phyloP scores from a whole-genome alignment of 2,888 invertebrate species.

The Pachycephus smyrnensis region DNA sequence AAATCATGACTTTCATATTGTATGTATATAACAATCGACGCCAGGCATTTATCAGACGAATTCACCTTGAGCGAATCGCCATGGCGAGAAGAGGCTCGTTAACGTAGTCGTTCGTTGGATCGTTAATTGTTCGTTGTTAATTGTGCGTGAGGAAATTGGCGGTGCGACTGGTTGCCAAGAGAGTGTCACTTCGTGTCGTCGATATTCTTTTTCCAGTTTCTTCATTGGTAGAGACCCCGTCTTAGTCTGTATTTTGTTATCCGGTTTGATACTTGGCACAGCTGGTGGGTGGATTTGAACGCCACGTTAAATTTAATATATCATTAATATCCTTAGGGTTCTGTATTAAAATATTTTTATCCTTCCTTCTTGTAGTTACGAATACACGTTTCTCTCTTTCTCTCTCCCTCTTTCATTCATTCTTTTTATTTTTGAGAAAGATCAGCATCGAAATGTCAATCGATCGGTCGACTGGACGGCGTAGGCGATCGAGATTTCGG shows the following conservation, averaged over 20 bases:
- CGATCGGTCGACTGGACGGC: conserved; percentile 10
- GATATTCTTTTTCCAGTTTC: not conserved
- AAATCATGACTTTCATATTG: no score
- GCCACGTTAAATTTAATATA: not conserved
- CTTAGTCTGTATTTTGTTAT: not conserved
- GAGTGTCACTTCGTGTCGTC: not conserved
- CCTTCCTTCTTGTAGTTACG: conserved; percentile 12
- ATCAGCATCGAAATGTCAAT: not conserved
- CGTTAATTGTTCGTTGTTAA: not conserved
- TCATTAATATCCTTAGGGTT: not conserved
- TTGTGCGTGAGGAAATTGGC: not conserved
- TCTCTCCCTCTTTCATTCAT: conserved; percentile 19
- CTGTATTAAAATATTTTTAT: not conserved
- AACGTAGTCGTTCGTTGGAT: no score
- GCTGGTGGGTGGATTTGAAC: not conserved
- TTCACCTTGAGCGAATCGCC: no score
- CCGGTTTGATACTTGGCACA: not conserved
- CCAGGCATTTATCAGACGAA: no score
- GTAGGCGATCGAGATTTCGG: not conserved
- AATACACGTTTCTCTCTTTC: conserved; percentile 6
- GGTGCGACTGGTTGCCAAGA: not conserved
- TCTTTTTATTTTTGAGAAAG: conserved; percentile 7
- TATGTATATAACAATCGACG: no score
- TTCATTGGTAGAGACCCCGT: not conserved
- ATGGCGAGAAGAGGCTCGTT: no score